Base-by-base conservation (phyloP, 2,797 vertebrate genomes). In the Phaenicophaeus curvirostris region DNA sequence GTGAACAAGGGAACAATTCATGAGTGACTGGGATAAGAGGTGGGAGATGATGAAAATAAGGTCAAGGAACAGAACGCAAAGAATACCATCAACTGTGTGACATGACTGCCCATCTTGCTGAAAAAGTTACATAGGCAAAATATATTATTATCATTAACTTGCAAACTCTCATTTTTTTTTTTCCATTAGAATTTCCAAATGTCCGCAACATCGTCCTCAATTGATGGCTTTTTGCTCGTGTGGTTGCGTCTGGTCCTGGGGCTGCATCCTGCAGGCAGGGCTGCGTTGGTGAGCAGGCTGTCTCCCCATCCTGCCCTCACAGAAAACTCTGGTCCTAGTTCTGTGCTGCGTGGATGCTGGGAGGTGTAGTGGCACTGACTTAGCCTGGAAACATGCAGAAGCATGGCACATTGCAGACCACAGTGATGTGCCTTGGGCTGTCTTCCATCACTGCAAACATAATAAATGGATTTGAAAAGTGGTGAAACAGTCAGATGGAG, bases 361-460 rank as follows among this genome's bases (percentile, higher is more conserved):
- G 33, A 82, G 35, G 17, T 41, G 23, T 30, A 54, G 28, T 8
- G 3, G 50, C 42, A 17, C n/a, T 54, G 27, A 12, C 33, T 53
- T 69, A 55, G 39, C 35, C 62, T 68, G 83, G 55, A 65, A 85
- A 57, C 58, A 8, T 4, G 16, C 23, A 85, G n/a, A 6, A 59
- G 35, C 6, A 2, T 37, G 25, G 21, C 1, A 2, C 5, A 3
- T 31, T 80, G 20, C 37, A 77, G 35, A n/a, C 11, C 2, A 1
- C 13, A 44, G 33, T 3, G 19, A 16, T 61, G 44, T 5, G 79
- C n/a, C 41, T 39, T 51, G 55, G 30, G 44, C 33, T 61, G 16
- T 66, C 35, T 82, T 84, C 57, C 61, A 14, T 57, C 53, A n/a
- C 20, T 46, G 55, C 65, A 91, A 63, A 77, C 3, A 6, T 28